These are phyloP conservation scores for Drosophila burlai DNA, from an alignment of 1,140 invertebrate genomes.

Conservation along the genomic window DNA sequence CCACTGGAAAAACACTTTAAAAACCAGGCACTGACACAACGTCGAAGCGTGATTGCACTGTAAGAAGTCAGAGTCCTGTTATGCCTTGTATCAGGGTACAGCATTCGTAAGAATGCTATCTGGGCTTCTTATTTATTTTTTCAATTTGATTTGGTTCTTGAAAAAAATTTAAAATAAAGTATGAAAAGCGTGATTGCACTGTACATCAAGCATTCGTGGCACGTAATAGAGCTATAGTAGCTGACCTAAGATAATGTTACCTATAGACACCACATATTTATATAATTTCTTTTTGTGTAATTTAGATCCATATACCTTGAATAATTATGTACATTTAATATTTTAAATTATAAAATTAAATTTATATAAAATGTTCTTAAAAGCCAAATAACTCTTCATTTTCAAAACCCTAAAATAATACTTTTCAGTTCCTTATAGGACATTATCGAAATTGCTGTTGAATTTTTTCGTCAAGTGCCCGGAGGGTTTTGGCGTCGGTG, in stretches of 20 bases:
- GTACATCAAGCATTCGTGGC: no score
- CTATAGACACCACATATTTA: no score
- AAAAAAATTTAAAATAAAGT: no score
- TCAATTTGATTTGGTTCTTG: background rate
- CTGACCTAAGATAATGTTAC: background rate
- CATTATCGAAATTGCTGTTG: background rate
- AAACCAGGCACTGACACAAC: conserved; percentile 52
- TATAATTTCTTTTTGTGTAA: background rate
- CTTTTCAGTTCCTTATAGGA: background rate
- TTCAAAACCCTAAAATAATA: no score
- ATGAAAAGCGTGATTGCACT: no score
- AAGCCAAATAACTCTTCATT: background rate
- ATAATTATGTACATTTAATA: background rate
- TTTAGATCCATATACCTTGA: background rate
- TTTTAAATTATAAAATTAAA: no score
- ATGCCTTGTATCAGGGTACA: no score
- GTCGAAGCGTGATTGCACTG: conserved; percentile 2
- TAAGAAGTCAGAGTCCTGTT: background rate
- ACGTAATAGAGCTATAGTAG: background rate
- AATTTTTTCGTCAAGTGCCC: conserved; percentile 4
- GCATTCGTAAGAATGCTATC: no score
- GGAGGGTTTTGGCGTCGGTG: conserved; percentile 2
- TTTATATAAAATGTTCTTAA: background rate
- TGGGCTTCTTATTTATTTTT: background rate
- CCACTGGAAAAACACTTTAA: conserved; percentile 59